Evolutionary conservation across 2,797 vertebrate species (phyloP), one percentile per base, ranked within the genome.

Genomic region (Takifugu ocellatus): DNA sequence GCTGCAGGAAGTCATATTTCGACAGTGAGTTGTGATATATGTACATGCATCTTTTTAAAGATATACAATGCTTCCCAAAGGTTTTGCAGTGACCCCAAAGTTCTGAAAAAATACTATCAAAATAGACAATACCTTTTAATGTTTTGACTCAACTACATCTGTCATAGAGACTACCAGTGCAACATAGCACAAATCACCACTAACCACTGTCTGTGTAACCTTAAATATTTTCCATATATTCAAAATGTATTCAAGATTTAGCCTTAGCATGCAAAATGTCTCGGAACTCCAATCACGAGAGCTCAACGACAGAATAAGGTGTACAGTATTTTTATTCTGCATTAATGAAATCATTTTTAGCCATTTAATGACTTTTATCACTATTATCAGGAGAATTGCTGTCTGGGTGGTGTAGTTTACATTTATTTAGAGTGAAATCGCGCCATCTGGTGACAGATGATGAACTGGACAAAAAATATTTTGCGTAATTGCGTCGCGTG

Each of bases 191-290:
- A 51, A 57, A 7, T 14, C 10, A 12, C 45, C 27, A 27, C 39
- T 59, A 49, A 73, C 51, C 36, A 61, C 11, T 56, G 47, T 51
- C 36, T 59, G 49, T 73, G 49, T 49, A 61, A 67, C 49, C 17
- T 57, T 3, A 44, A 25, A 50, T 66, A 0, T 64, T 84, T 89
- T 86, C 9, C 80, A 86, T 88, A 45, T 59, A 85, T 74, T 81
- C 71, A 87, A 87, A 88, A 61, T 48, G 59, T 50, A 36, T 58
- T 68, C 48, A 33, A 33, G 31, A 33, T 33, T 33, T 10, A 33
- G 31, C 31, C 8, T 33, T 33, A 33, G 75, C 57, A 61, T 77
- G 52, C 25, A 68, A 52, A 61, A 16, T 54, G n/a, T 9, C 7
- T 1, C 10, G 25, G 12, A 56, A 27, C 1, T 48, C 24, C 63